Percentiles rank a stretch among this genome's conserved stretches.
Evolutionary conservation across 2,888 invertebrate species (phyloP).

Genomic region (Mythimna pallens): DNA sequence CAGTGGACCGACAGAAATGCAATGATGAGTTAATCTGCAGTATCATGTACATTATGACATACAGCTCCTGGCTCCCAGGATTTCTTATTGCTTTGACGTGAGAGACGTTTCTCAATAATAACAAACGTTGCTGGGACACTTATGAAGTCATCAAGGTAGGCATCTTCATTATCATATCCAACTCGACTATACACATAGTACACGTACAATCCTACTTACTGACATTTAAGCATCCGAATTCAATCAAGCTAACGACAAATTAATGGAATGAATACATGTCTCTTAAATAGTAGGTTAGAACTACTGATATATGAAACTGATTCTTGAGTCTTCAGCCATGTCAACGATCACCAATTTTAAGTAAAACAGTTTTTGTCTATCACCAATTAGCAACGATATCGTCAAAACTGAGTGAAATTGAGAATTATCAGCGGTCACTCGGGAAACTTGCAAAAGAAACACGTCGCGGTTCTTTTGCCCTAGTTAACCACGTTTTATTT

Average conservation of each 20-base stretch:
- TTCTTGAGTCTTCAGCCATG: neutral
- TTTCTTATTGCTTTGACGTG: conserved; percentile 27
- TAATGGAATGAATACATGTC: neutral
- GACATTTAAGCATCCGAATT: conserved; percentile 9
- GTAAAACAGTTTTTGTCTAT: neutral
- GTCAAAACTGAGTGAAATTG: conserved; percentile 63
- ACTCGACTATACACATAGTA: conserved; percentile 8
- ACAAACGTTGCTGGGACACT: neutral
- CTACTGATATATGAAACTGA: neutral
- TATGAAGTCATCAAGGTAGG: conserved; percentile 33
- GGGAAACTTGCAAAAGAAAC: conserved; percentile 60
- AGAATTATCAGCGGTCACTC: conserved; percentile 67
- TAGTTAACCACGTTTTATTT: conserved; percentile 66
- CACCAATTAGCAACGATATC: neutral
- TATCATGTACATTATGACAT: conserved; percentile 41
- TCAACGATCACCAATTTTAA: neutral
- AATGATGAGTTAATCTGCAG: conserved; percentile 54
- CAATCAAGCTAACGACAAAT: neutral
- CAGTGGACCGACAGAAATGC: conserved; percentile 32
- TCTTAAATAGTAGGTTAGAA: neutral
- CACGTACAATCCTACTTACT: neutral
- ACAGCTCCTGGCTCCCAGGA: conserved; percentile 30
- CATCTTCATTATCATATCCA: conserved; percentile 2
- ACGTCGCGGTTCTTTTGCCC: conserved; percentile 65
- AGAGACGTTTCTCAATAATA: conserved; percentile 19